Conservation (phyloP, 2,797 vertebrate genomes). For the Eulemur rubriventer region DNA sequence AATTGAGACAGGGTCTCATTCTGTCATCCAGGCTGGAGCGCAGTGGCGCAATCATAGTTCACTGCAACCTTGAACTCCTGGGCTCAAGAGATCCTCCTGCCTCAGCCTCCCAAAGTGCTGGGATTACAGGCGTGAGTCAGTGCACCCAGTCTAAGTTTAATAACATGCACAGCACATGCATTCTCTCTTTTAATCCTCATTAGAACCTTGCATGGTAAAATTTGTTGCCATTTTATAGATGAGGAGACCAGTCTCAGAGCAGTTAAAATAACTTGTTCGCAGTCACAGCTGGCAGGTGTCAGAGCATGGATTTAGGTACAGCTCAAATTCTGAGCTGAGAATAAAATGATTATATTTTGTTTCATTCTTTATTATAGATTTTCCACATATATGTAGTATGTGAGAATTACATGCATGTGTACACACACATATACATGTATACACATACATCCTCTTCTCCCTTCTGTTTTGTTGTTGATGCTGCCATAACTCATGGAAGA, state of each 20-base stretch:
- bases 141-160: not conserved
- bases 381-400: not conserved
- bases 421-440: not conserved
- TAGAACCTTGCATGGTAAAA: not conserved
- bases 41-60: not conserved
- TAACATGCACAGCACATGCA: not conserved
- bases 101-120: not conserved
- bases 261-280: not conserved
- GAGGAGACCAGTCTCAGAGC: constrained; percentile 14
- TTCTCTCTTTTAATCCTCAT: not conserved
- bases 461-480: not conserved
- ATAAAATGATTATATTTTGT: not conserved
- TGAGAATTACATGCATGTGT: not conserved
- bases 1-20: not conserved
- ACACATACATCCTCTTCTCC: not conserved
- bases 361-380: not conserved
- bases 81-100: not conserved
- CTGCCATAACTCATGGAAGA: not conserved
- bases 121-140: not conserved
- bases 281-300: not conserved
- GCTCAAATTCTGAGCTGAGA: not conserved
- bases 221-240: not conserved
- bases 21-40: not conserved
- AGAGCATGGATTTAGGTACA: not conserved
- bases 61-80: not conserved